Evolutionary conservation across 1,140 invertebrate species (phyloP).

Genomic region (Drosophila albomicans): DNA sequence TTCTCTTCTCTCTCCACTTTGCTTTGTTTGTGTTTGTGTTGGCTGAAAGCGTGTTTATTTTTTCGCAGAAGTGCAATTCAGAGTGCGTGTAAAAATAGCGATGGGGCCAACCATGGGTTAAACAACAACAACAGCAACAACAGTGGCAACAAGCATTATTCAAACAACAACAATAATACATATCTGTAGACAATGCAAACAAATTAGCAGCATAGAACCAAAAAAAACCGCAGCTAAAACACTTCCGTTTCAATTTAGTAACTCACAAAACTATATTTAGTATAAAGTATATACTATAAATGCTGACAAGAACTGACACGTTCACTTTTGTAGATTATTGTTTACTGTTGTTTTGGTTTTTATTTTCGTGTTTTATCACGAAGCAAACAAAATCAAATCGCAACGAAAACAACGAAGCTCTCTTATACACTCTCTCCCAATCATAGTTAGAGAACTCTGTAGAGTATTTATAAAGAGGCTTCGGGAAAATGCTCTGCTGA

Average conservation of each 20-base stretch:
- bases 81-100: conserved; percentile 46
- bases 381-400: conserved; percentile 49
- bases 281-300: not conserved
- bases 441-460: not conserved
- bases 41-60: conserved; percentile 74
- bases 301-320: conserved; percentile 47
- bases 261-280: conserved; percentile 3
- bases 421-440: not conserved
- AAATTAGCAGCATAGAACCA: conserved; percentile 35
- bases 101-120: conserved; percentile 43
- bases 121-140: conserved; percentile 16
- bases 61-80: conserved; percentile 81
- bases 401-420: not conserved
- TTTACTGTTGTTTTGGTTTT: conserved; percentile 3
- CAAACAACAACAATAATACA: conserved; percentile 4
- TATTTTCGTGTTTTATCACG: conserved; percentile 52
- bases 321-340: conserved; percentile 34
- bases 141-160: conserved; percentile 24
- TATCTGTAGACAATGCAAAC: conserved; percentile 14
- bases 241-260: conserved; percentile 45
- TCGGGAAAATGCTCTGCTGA: too few relatives aligned
- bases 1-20: conserved; percentile 16
- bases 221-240: conserved; percentile 30
- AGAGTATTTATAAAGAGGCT: too few relatives aligned
- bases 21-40: conserved; percentile 76